Evolutionary conservation across 2,888 invertebrate genomes (phyloP), one percentile per base, ranked within the genome.

Genomic region (Mechanitis messenoides): DNA sequence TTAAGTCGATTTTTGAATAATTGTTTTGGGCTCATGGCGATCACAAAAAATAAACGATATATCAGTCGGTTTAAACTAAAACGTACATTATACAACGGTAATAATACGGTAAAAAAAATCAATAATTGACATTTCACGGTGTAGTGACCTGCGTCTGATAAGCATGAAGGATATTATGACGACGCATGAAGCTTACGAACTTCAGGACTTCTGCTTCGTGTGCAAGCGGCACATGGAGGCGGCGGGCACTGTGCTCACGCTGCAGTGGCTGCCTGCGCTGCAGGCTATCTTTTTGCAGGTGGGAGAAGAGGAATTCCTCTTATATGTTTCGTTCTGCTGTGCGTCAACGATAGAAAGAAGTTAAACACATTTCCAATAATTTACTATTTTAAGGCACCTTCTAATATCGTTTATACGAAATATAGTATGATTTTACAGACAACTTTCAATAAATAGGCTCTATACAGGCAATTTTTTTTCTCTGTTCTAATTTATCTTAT

Each of bases 131-230:
- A 33, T 55, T 53, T 56, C 58, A 62, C 55, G 60, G 79, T 83
- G 28, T 74, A 94, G 94, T 71, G 87, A 91, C 56, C 79, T 93
- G 53, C 89, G 93, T 56, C 83, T 94, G 61, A 91, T 95, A 61
- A 91, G 93, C 67, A 90, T 91, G 73, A 83, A 86, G 64, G 88
- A 91, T 61, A 86, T 94, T 59, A 90, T 89, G 77, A 84, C 86
- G 54, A 87, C 90, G n/a, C 82, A 91, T 56, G 92, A 92, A 56
- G 92, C 95, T 0, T 94, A 94, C 77, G 94, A 94, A 71, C 82
- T 96, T 53, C 82, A 90, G 58, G 92, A 92, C 67, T 95, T 96
- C 75, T 91, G 91, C 71, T 76, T 82, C 77, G 78, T 88, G 31
- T 87, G 88, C 75, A 90, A 89, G 73, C 77, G 84, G 54, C 89